Conservation (phyloP, 2,113 vertebrate genomes). For the Nematolebias whitei region DNA sequence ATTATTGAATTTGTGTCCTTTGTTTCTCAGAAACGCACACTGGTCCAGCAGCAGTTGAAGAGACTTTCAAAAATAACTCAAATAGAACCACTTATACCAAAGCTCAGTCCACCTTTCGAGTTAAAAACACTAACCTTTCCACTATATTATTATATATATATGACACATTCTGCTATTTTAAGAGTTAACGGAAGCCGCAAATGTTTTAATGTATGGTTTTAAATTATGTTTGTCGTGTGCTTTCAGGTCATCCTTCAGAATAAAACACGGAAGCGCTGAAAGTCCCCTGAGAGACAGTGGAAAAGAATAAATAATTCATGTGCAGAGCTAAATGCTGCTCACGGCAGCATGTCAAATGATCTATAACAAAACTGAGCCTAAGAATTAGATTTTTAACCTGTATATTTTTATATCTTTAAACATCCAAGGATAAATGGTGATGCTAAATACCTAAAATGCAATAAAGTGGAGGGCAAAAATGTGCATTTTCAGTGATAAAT, state of each 20-base stretch:
- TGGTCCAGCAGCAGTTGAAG: constrained; percentile 7
- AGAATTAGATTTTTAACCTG: constrained; percentile 4
- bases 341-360: constrained; percentile 12
- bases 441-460: background rate
- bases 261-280: constrained; percentile 47
- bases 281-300: constrained; percentile 35
- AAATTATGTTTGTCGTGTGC: background rate
- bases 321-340: constrained; percentile 25
- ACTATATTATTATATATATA: background rate
- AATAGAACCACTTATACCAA: background rate
- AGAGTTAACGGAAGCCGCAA: background rate
- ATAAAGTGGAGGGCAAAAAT: too few species aligned
- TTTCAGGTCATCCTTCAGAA: constrained; percentile 9
- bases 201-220: background rate
- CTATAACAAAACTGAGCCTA: constrained; percentile 9
- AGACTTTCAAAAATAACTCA: background rate
- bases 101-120: background rate
- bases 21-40: background rate
- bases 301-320: constrained; percentile 71
- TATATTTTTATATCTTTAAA: background rate
- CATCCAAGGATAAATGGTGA: background rate
- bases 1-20: background rate
- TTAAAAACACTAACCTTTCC: too few species aligned
- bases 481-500: too few species aligned
- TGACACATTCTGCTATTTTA: background rate